Evolutionary conservation across 2,797 vertebrate genomes (phyloP).

Genomic region (Myotis findleyi): DNA sequence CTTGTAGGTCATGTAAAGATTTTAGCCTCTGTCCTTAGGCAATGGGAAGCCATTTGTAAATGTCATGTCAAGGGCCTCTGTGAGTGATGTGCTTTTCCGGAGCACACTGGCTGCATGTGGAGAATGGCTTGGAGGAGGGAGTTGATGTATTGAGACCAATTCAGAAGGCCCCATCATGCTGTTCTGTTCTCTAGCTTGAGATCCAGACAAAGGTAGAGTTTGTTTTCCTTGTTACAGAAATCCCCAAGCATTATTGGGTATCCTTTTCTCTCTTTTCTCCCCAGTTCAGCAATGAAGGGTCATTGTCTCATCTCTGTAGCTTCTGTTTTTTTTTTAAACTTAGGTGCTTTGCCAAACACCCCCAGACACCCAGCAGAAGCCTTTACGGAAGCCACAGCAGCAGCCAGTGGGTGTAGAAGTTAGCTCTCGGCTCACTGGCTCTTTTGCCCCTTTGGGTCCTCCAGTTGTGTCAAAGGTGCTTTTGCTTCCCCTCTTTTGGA

Average conservation of each 20-base stretch:
- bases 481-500: background rate
- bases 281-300: background rate
- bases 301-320: background rate
- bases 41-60: constrained; percentile 53
- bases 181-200: constrained; percentile 38
- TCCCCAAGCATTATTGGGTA: background rate
- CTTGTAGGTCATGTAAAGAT: constrained; percentile 38
- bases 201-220: background rate
- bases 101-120: background rate
- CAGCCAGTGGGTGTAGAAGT: background rate
- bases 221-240: constrained; percentile 43
- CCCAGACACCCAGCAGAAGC: background rate
- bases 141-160: background rate
- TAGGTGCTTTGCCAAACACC: background rate
- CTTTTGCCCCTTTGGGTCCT: background rate
- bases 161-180: background rate
- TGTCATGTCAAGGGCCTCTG: background rate
- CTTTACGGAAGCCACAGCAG: background rate
- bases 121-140: constrained; percentile 6
- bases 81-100: background rate
- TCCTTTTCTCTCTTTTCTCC: background rate
- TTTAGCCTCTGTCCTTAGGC: constrained; percentile 23
- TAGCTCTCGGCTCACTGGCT: background rate
- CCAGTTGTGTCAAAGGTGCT: background rate
- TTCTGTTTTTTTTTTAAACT: background rate